Conservation (phyloP, 2,113 vertebrate genomes). For the Hippocampus mohnikei region DNA sequence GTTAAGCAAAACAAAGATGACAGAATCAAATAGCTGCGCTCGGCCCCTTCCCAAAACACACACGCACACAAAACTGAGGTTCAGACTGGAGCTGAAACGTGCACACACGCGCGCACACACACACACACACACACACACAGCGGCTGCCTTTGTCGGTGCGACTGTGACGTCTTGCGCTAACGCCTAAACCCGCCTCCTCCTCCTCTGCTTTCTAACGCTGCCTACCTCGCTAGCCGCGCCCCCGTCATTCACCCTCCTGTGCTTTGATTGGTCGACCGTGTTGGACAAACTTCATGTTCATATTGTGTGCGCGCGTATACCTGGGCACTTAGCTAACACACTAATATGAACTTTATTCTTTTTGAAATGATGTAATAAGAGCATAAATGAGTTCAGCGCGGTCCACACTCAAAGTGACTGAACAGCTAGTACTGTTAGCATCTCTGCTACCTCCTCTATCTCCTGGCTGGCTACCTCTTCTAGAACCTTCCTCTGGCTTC, state of each 20-base stretch:
- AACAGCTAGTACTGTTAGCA: constrained; percentile 49
- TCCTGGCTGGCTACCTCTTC: constrained; percentile 65
- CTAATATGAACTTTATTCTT: background rate
- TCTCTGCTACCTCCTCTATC: constrained; percentile 63
- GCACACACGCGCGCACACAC: constrained; percentile 17
- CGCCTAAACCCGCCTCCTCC: constrained; percentile 16
- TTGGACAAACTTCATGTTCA: background rate
- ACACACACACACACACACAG: constrained; percentile 23
- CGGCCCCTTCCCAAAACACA: constrained; percentile 20
- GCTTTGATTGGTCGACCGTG: background rate
- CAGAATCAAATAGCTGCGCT: background rate
- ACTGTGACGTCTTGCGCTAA: constrained; percentile 41
- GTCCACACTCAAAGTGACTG: background rate
- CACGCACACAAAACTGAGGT: constrained; percentile 44
- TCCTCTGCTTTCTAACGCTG: constrained; percentile 13
- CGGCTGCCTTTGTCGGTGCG: background rate
- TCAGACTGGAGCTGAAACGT: constrained; percentile 51
- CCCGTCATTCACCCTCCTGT: background rate
- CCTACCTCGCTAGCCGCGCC: constrained; percentile 50
- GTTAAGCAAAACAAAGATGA: background rate
- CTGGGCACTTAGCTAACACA: background rate
- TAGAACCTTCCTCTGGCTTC: constrained; percentile 53
- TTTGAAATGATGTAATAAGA: background rate
- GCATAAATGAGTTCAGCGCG: background rate
- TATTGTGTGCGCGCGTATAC: background rate